Conservation (phyloP, 2,797 vertebrate genomes). For the Adelosebastes latens region DNA sequence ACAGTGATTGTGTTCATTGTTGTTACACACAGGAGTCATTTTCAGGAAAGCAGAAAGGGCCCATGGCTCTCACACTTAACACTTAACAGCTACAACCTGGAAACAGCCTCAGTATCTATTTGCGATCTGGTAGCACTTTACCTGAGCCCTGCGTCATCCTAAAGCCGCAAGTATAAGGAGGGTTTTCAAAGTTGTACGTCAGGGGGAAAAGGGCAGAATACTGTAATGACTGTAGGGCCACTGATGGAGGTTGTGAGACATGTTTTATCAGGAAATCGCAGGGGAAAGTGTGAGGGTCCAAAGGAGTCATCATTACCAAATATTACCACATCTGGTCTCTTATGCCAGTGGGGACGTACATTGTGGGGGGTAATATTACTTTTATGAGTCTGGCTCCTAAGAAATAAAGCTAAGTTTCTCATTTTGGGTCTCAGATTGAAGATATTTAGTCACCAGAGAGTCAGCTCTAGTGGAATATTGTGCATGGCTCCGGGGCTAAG, state of each 20-base stretch:
- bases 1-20: constrained; percentile 77
- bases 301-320: constrained; percentile 40
- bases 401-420: constrained; percentile 8
- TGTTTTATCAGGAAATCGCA: constrained; percentile 44
- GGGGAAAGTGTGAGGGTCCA: constrained; percentile 46
- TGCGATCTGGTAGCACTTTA: constrained; percentile 76
- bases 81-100: constrained; percentile 63
- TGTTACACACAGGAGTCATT: constrained; percentile 69
- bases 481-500: constrained; percentile 8
- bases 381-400: constrained; percentile 12
- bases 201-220: constrained; percentile 55
- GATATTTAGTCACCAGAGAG: constrained; percentile 46
- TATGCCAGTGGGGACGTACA: neutral
- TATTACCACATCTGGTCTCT: constrained; percentile 31
- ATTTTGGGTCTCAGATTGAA: constrained; percentile 36
- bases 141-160: constrained; percentile 68
- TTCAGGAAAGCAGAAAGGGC: constrained; percentile 63
- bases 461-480: constrained; percentile 56
- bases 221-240: constrained; percentile 39
- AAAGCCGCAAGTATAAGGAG: constrained; percentile 44
- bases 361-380: constrained; percentile 7
- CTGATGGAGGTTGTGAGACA: constrained; percentile 50
- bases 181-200: constrained; percentile 57
- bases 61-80: constrained; percentile 61
- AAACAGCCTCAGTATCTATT: constrained; percentile 46